Base-by-base conservation (phyloP, 2,113 vertebrate species). In the Arvicanthis niloticus region DNA sequence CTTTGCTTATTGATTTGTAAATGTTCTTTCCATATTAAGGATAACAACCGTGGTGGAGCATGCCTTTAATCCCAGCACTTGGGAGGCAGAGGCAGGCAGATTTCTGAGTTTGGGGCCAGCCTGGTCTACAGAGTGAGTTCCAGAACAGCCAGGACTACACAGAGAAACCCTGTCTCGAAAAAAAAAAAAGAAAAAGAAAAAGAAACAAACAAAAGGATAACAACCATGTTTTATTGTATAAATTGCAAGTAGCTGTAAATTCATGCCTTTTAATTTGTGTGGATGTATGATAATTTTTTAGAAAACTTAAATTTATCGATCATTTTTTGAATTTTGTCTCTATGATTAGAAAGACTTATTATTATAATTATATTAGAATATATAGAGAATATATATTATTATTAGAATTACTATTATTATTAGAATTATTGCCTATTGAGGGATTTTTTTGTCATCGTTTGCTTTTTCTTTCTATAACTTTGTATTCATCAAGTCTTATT, bases 251-350 rank as follows among this genome's bases (percentile, higher is more conserved):
- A 62, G 77, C 89, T 82, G 16, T 31, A 42, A 76, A 42, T 62
- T 94, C 11, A 76, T 88, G 60, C 24, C 42, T 96, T 90, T 88
- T 89, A 67, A 78, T 72, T 92, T 17, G 56, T 85, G 94, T 93
- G 78, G 24, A 73, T 80, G 24, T 56, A 22, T 12, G 0, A 29
- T 87, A 56, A 76, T 94, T 90, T 94, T 94, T 78, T 53, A 87
- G 42, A 70, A 37, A 73, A 95, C 34, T 89, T 68, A 60, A 86
- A 93, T 58, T 80, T 81, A 89, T 85, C 37, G 70, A 53, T 78
- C 53, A 73, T 62, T 92, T 92, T 75, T 45, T 84, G 31, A 65
- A 75, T 78, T 95, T 96, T 96, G 72, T 70, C 72, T 96, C 93
- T 90, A 21, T 58, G 10, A 91, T 92, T 92, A 86, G 77, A 88